A percentile compares a stretch with the other conserved stretches of the same genome.
Conservation (phyloP, 2,113 vertebrate genomes). For the Scopus umbretta region DNA sequence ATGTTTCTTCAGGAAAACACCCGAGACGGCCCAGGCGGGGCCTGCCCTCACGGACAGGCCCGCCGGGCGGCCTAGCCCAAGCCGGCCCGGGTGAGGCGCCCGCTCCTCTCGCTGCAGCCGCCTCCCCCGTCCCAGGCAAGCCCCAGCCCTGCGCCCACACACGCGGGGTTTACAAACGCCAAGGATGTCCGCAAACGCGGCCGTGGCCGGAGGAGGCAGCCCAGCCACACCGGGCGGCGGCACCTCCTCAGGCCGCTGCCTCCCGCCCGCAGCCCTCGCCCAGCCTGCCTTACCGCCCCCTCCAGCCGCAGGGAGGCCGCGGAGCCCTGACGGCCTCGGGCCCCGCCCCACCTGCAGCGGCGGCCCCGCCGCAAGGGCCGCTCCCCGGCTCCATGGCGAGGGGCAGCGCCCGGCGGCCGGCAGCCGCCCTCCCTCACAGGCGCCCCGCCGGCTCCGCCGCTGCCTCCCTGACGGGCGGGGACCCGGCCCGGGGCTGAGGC, state of each 20-base stretch:
- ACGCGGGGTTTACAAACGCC: fast-evolving
- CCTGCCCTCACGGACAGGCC: fast-evolving
- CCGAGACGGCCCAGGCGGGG: fast-evolving
- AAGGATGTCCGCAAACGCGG: background rate
- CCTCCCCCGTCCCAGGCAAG: too few species aligned
- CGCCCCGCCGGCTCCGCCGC: too few species aligned
- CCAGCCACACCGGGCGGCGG: too few species aligned
- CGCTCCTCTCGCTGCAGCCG: background rate
- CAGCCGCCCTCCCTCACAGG: background rate
- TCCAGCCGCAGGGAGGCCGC: background rate
- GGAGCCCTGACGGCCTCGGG: fast-evolving
- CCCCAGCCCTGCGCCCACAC: too few species aligned
- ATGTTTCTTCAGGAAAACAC: fast-evolving
- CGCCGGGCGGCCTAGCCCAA: background rate
- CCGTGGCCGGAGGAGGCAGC: too few species aligned
- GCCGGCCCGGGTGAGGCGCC: background rate
- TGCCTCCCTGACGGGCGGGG: background rate
- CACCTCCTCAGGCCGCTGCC: too few species aligned
- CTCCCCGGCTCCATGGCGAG: background rate
- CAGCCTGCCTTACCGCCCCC: background rate
- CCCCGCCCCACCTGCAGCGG: background rate
- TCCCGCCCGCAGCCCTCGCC: too few species aligned
- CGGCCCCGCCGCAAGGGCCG: background rate
- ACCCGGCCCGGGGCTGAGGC: background rate
- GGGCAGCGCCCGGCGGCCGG: background rate